Conservation (phyloP, 2,888 invertebrate species). For the Hirtodrosophila trivittata region DNA sequence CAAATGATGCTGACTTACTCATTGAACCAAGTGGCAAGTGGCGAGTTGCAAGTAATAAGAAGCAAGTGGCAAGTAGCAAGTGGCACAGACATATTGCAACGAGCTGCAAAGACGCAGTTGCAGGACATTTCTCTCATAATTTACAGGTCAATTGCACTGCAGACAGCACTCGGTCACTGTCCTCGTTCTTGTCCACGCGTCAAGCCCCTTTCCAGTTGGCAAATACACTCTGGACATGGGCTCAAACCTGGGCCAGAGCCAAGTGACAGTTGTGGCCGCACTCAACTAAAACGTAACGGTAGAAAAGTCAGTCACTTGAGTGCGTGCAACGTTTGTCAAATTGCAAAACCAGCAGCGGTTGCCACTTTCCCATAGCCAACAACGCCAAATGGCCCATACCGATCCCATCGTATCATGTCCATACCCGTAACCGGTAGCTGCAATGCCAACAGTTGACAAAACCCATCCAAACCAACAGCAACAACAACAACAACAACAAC, state of each 20-base stretch:
- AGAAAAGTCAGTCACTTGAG: slow-evolving; percentile 58
- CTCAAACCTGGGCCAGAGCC: slow-evolving; percentile 14
- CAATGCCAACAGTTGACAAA: slow-evolving; percentile 64
- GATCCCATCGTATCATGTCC: slow-evolving; percentile 26
- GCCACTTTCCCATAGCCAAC: slow-evolving; percentile 41
- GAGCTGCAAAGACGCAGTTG: slow-evolving; percentile 12
- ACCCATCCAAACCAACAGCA: slow-evolving; percentile 49
- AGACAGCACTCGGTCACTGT: slow-evolving; percentile 49
- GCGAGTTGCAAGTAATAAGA: no score
- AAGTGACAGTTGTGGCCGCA: slow-evolving; percentile 61
- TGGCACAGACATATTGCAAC: slow-evolving; percentile 19
- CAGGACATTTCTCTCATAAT: slow-evolving; percentile 45
- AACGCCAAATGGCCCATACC: slow-evolving; percentile 28
- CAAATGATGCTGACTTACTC: slow-evolving; percentile 27
- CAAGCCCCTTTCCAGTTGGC: slow-evolving; percentile 31
- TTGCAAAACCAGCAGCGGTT: slow-evolving; percentile 56
- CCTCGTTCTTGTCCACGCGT: slow-evolving; percentile 23
- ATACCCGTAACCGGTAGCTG: slow-evolving; percentile 49
- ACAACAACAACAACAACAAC: slow-evolving; percentile 20
- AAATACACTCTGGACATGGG: slow-evolving; percentile 24
- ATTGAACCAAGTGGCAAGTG: slow-evolving; percentile 16
- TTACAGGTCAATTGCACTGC: slow-evolving; percentile 68
- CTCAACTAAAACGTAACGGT: slow-evolving; percentile 62
- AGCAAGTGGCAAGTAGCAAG: no score
- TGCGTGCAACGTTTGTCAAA: slow-evolving; percentile 74